These are phyloP conservation scores for Rhimphoctona megacephalus DNA, from an alignment of 2,888 invertebrate species.

Conservation along the genomic window DNA sequence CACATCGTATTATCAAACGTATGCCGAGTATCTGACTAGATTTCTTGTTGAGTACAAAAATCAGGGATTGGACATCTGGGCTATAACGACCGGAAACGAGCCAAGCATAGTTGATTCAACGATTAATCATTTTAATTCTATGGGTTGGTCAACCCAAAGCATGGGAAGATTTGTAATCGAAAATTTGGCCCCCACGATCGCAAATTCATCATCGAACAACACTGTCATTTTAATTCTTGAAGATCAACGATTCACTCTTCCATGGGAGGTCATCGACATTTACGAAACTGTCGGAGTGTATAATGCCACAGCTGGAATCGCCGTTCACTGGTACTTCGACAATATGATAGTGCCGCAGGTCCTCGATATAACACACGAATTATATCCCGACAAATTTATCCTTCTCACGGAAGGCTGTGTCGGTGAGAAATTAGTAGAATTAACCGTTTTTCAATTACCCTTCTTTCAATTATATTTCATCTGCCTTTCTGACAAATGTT, in stretches of 20 bases:
- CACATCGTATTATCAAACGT: conserved; percentile 89
- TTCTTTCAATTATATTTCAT: background rate
- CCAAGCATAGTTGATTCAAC: conserved; percentile 89
- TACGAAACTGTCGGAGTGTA: conserved; percentile 84
- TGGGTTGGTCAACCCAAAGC: conserved; percentile 90
- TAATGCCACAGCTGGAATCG: conserved; percentile 90
- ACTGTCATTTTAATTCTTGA: conserved; percentile 91
- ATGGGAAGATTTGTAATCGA: conserved; percentile 89
- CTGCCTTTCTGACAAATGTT: too few species aligned
- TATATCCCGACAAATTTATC: conserved; percentile 90
- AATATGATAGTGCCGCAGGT: conserved; percentile 86
- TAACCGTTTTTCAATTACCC: background rate
- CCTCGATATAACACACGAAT: conserved; percentile 87
- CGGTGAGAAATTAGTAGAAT: conserved; percentile 82
- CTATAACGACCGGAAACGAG: conserved; percentile 95
- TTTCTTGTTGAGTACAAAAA: conserved; percentile 92
- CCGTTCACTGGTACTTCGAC: conserved; percentile 94
- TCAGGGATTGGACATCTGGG: conserved; percentile 91
- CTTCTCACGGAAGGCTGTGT: conserved; percentile 93
- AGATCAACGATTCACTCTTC: conserved; percentile 89
- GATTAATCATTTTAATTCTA: conserved; percentile 88
- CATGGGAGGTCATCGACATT: conserved; percentile 87
- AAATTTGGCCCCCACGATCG: conserved; percentile 91
- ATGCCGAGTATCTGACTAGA: conserved; percentile 92
- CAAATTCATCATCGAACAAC: conserved; percentile 86